These are phyloP conservation scores for Nemopilema nomurai DNA, from an alignment of 30 jellyfish, hydroid and myxozoan species.

Conservation along the genomic window DNA sequence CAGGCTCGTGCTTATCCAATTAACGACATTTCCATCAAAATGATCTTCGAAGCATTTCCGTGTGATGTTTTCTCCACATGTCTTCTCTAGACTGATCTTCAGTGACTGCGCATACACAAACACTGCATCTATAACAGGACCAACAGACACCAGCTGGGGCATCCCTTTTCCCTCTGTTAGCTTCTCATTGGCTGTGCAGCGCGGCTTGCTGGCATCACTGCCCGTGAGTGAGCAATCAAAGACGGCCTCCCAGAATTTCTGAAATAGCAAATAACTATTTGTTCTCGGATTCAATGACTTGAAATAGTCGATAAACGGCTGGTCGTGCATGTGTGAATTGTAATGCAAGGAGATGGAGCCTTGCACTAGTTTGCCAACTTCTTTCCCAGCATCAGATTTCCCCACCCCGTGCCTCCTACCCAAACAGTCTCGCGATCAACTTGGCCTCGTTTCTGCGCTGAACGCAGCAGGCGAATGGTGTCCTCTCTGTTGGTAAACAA, in stretches of 20 bases:
- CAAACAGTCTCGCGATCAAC: slow-evolving; percentile 26
- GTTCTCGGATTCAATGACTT: slow-evolving; percentile 45
- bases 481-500: slow-evolving; percentile 57
- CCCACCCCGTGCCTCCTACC: slow-evolving; percentile 66
- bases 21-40: slow-evolving; percentile 13
- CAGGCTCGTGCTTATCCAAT: slow-evolving; percentile 19
- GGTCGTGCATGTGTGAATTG: slow-evolving; percentile 2
- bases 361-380: slow-evolving; percentile 2
- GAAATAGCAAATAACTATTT: slow-evolving; percentile 25
- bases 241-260: slow-evolving; percentile 62
- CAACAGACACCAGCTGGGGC: slow-evolving; percentile 31
- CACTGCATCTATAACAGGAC: slow-evolving; percentile 64
- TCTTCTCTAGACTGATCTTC: slow-evolving; percentile 11
- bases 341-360: slow-evolving; percentile 49
- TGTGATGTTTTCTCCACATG: slow-evolving; percentile 17
- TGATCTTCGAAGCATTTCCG: slow-evolving; percentile 23
- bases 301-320: slow-evolving; percentile 44
- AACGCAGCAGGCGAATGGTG: slow-evolving; percentile 28
- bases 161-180: slow-evolving; percentile 12
- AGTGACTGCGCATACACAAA: slow-evolving; percentile 54
- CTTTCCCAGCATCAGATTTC: slow-evolving; percentile 15
- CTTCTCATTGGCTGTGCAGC: slow-evolving; percentile 52
- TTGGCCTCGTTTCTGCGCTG: slow-evolving; percentile 38
- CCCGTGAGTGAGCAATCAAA: slow-evolving; percentile 41
- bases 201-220: not conserved